Conservation (phyloP, 2,113 vertebrate species). For the Ursus arctos region DNA sequence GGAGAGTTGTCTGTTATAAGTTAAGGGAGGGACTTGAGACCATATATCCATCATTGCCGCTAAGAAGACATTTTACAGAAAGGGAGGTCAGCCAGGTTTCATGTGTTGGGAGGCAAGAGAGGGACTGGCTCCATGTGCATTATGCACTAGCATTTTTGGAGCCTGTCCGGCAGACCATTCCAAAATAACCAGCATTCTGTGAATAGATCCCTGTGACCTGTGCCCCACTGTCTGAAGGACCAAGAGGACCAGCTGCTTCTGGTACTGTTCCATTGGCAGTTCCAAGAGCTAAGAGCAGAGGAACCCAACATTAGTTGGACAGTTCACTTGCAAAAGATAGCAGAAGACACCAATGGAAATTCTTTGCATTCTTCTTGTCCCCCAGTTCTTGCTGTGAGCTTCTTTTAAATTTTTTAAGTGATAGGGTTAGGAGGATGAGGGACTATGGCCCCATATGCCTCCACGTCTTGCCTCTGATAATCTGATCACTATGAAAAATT, state of each 20-base stretch:
- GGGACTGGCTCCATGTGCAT: neutral
- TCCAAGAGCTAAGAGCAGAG: neutral
- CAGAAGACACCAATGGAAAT: neutral
- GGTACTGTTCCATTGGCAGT: neutral
- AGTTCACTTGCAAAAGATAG: neutral
- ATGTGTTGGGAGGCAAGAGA: neutral
- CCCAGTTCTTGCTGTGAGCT: neutral
- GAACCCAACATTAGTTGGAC: neutral
- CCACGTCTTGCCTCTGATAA: neutral
- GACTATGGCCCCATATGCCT: neutral
- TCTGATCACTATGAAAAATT: neutral
- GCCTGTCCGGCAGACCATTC: slow-evolving; percentile 71
- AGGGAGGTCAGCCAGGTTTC: neutral
- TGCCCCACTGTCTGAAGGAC: slow-evolving; percentile 54
- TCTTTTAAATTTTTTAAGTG: neutral
- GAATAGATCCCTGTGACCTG: slow-evolving; percentile 82
- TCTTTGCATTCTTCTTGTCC: neutral
- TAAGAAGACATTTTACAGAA: neutral
- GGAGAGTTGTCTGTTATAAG: neutral
- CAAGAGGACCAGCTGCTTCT: slow-evolving; percentile 68
- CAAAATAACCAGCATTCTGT: slow-evolving; percentile 75
- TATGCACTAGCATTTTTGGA: slow-evolving; percentile 47
- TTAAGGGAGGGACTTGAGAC: neutral
- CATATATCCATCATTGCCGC: neutral
- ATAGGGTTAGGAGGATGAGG: neutral